Evolutionary conservation across 2,797 vertebrate species (phyloP), one percentile per base, ranked within the genome.

Genomic region (Anabas testudineus): DNA sequence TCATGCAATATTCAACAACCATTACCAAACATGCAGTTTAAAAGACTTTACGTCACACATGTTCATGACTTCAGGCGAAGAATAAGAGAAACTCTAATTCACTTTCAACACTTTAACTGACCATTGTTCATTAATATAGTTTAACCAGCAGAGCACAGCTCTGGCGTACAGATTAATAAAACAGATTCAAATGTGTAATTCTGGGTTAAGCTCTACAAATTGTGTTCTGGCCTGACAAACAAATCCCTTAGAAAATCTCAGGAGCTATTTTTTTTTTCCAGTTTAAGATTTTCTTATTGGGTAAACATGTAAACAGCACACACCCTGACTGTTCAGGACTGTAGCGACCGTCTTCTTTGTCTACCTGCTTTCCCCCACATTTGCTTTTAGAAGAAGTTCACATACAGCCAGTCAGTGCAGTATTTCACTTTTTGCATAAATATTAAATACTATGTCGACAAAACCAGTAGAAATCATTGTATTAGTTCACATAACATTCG

Each of bases 181-280:
- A 88, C 74, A 77, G 46, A 81, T 58, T 81, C 71, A 85, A 87
- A 88, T 85, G 76, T 83, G 84, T 87, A 85, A 88, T 87, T 89
- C 89, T 82, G 85, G 84, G 86, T 89, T 93, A 91, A 92, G 82
- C 82, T 86, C 61, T 68, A 63, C 83, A 90, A 91, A 91, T 86
- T 87, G 83, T 87, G 74, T 82, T 84, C 82, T 54, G 7, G 81
- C 81, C 80, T 87, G 82, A 79, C 54, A 79, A 82, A 79, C 79
- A 90, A 87, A 90, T 91, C 80, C 81, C 68, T 75, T 30, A 12
- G 67, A 83, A 82, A 83, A 87, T 85, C 73, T 83, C 32, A 70
- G 37, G 42, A 60, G 76, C 51, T 41, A 68, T 78, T 78, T 78
- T 18, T 78, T 78, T 78, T 18, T 42, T 1, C 43, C 30, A 36